Percentiles rank a stretch among this genome's conserved stretches.
These are phyloP conservation scores for Pardosa pseudoannulata DNA, from an alignment of 2,888 invertebrate species.

Conservation along the genomic window DNA sequence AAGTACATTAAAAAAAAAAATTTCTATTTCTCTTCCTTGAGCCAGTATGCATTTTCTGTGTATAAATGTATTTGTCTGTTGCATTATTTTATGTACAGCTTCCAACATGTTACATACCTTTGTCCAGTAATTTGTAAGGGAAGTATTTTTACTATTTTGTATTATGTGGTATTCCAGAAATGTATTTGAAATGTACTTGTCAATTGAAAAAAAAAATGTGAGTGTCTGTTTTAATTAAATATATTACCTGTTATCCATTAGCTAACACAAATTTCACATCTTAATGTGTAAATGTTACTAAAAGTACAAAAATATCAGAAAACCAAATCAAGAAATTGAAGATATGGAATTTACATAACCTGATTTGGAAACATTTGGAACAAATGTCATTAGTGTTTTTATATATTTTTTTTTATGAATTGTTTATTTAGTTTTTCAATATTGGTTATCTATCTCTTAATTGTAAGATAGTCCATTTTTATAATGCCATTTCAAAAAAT, in stretches of 20 bases:
- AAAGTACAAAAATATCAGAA: slow-evolving; percentile 33
- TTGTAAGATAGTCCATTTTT: neutral
- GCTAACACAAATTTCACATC: neutral
- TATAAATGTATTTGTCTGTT: slow-evolving; percentile 25
- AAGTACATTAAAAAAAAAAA: slow-evolving; percentile 40
- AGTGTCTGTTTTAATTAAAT: neutral
- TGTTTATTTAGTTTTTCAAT: neutral
- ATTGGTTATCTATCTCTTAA: neutral
- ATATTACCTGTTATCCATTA: neutral
- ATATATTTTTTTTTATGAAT: neutral
- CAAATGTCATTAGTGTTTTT: neutral
- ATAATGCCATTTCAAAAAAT: slow-evolving; percentile 3
- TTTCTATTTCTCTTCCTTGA: slow-evolving; percentile 34
- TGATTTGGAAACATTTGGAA: neutral
- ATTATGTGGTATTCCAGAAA: slow-evolving; percentile 25
- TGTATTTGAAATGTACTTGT: slow-evolving; percentile 20
- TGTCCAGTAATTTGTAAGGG: slow-evolving; percentile 23
- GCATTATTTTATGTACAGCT: slow-evolving; percentile 63
- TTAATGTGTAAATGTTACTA: slow-evolving; percentile 16
- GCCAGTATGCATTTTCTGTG: slow-evolving; percentile 64
- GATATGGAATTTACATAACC: neutral
- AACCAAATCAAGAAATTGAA: neutral
- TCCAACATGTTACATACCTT: slow-evolving; percentile 27
- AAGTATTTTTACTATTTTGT: slow-evolving; percentile 29
- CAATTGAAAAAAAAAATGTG: slow-evolving; percentile 22